These are phyloP conservation scores for Platalea minor DNA, from an alignment of 2,797 vertebrate species.

Conservation along the genomic window DNA sequence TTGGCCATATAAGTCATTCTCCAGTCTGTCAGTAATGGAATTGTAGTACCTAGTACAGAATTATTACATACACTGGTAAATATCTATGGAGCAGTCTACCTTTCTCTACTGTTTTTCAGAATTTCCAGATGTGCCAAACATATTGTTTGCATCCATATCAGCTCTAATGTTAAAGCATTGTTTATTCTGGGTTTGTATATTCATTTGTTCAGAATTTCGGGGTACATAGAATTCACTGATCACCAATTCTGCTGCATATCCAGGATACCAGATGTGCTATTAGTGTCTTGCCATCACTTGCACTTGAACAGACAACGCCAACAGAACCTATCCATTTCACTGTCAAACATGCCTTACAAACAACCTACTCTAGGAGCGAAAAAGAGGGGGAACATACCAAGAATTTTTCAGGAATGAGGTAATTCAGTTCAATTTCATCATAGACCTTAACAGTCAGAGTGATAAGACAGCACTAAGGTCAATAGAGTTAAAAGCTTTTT, in stretches of 20 bases:
- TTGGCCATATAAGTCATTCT: not conserved
- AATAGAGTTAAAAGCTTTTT: not conserved
- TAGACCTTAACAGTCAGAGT: not conserved
- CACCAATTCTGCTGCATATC: not conserved
- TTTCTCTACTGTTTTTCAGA: not conserved
- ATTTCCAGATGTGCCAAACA: not conserved
- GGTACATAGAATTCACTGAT: fast-evolving
- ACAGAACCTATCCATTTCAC: not conserved
- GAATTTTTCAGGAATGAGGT: not conserved
- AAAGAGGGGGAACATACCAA: not conserved
- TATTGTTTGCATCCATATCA: not conserved
- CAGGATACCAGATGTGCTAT: not conserved
- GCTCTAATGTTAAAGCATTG: not conserved
- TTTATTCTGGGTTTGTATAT: not conserved
- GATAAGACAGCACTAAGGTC: not conserved
- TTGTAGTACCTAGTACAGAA: not conserved
- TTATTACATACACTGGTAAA: not conserved
- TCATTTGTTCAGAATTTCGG: not conserved
- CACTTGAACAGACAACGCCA: not conserved
- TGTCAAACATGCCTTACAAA: not conserved
- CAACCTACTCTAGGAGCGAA: not conserved
- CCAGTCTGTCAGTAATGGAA: not conserved
- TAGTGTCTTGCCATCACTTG: not conserved
- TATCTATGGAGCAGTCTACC: not conserved
- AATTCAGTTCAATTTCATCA: not conserved